Evolutionary conservation across 2,797 vertebrate species (phyloP).

Genomic region (Danio aesculapii): DNA sequence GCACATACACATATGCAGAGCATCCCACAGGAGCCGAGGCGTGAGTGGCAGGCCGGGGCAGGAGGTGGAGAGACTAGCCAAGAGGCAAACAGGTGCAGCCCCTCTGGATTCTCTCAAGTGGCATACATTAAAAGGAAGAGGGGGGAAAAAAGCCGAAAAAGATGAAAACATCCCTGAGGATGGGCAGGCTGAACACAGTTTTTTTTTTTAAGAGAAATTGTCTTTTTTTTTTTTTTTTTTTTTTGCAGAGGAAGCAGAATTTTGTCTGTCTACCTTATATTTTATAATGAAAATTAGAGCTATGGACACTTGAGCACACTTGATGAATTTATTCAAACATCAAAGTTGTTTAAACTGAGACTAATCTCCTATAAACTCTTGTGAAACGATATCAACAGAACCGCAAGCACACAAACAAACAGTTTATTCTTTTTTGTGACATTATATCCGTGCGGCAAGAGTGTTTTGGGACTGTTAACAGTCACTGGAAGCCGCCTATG

Average conservation of each 20-base stretch:
- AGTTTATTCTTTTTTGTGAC: neutral
- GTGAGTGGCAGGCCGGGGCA: conserved; percentile 82
- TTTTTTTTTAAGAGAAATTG: conserved; percentile 39
- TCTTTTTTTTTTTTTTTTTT: conserved; percentile 33
- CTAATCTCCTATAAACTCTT: conserved; percentile 12
- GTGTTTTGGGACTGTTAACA: conserved; percentile 1
- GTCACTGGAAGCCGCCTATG: conserved; percentile 45
- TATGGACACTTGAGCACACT: neutral
- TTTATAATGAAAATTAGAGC: neutral
- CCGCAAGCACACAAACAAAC: conserved; percentile 15
- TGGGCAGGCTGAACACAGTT: conserved; percentile 71
- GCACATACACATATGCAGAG: conserved; percentile 57
- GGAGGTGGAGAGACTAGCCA: conserved; percentile 79
- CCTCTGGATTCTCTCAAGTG: conserved; percentile 85
- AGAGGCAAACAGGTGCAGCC: conserved; percentile 87
- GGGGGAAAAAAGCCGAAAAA: conserved; percentile 54
- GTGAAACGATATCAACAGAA: neutral
- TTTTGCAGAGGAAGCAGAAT: conserved; percentile 54
- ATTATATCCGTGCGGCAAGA: neutral
- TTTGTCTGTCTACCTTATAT: conserved; percentile 16
- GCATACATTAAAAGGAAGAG: conserved; percentile 77
- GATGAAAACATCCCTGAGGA: conserved; percentile 80
- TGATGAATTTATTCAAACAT: neutral
- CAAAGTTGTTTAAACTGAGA: conserved; percentile 2
- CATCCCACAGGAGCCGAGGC: conserved; percentile 80